A percentile compares a stretch with the other conserved stretches of the same genome.
These are phyloP conservation scores for Anguilla marmorata DNA, from an alignment of 2,797 vertebrate genomes.

Conservation along the genomic window DNA sequence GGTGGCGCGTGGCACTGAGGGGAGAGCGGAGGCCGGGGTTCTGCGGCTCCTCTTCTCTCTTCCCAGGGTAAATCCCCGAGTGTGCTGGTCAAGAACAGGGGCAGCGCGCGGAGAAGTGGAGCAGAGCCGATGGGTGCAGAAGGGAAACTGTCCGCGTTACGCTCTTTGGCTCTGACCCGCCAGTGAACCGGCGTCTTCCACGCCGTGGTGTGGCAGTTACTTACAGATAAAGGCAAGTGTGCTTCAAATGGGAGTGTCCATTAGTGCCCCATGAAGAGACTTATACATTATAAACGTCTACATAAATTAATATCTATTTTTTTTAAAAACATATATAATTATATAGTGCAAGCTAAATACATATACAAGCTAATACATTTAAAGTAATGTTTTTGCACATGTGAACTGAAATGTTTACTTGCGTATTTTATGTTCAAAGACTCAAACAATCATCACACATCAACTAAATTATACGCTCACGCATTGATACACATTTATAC, in stretches of 20 bases:
- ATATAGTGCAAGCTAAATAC: not conserved
- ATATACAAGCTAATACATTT: not conserved
- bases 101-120: conserved; percentile 38
- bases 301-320: not conserved
- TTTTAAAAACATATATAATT: not conserved
- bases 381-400: not conserved
- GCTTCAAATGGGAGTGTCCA: not conserved
- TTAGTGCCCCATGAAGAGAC: not conserved
- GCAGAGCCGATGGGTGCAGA: conserved; percentile 41
- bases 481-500: too few relatives aligned
- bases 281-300: not conserved
- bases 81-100: conserved; percentile 37
- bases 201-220: conserved; percentile 29
- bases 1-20: not conserved
- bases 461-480: not conserved
- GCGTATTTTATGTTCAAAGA: not conserved
- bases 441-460: not conserved
- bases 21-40: not conserved
- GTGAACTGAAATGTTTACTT: not conserved
- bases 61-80: conserved; percentile 9
- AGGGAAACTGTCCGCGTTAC: conserved; percentile 43
- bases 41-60: not conserved
- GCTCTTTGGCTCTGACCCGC: conserved; percentile 45
- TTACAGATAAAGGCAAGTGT: not conserved
- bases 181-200: conserved; percentile 45